Percentiles rank a stretch among this genome's conserved stretches.
phyloP scores from a whole-genome alignment of 2,888 invertebrate species.

The Crocallis elinguaria region DNA sequence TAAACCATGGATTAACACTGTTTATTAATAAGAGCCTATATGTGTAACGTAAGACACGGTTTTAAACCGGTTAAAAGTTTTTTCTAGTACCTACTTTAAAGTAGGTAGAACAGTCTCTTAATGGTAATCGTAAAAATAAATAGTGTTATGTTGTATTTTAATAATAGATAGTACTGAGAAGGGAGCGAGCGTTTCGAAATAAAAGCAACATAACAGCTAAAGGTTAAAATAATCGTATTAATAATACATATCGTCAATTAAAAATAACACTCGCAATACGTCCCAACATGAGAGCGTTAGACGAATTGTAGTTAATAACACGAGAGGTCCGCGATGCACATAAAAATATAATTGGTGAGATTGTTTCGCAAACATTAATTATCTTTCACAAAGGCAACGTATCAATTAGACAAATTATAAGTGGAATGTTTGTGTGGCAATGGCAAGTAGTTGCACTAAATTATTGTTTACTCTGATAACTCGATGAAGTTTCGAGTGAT shows the following conservation, averaged over 20 bases:
- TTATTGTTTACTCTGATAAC: slow-evolving; percentile 50
- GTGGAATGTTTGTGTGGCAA: slow-evolving; percentile 42
- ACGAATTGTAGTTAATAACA: slow-evolving; percentile 43
- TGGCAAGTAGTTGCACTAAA: slow-evolving; percentile 37
- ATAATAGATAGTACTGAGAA: no score
- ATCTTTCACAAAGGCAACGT: slow-evolving; percentile 55
- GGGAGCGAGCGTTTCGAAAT: not conserved
- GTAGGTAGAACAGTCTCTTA: no score
- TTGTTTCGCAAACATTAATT: slow-evolving; percentile 50
- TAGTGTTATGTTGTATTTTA: no score
- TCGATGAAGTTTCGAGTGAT: slow-evolving; percentile 38
- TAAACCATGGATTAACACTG: no score
- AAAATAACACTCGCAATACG: slow-evolving; percentile 20
- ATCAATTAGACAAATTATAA: slow-evolving; percentile 54
- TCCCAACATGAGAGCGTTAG: slow-evolving; percentile 35
- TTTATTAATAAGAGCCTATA: no score
- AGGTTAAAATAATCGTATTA: slow-evolving; percentile 8
- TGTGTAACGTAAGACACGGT: no score
- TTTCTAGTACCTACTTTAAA: no score
- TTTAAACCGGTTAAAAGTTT: no score
- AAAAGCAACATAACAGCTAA: not conserved
- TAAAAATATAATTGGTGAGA: slow-evolving; percentile 40
- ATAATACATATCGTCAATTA: slow-evolving; percentile 16
- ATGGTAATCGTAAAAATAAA: no score
- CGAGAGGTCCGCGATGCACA: slow-evolving; percentile 36